phyloP scores from a whole-genome alignment of 2,113 vertebrate species.

The Zingel zingel region DNA sequence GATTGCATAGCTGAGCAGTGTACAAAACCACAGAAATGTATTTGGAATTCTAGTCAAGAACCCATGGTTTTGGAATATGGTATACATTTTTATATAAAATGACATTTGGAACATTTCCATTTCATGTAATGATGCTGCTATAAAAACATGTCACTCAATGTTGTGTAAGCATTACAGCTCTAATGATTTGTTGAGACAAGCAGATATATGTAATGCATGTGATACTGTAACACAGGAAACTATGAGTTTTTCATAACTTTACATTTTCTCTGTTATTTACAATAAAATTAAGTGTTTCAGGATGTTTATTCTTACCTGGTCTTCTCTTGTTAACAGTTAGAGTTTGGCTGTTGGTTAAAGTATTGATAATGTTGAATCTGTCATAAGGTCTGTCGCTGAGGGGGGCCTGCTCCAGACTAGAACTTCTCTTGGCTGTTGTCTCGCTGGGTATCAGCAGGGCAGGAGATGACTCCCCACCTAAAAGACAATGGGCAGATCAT shows the following conservation, averaged over 20 bases:
- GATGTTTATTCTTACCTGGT: conserved; percentile 84
- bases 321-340: conserved; percentile 82
- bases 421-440: conserved; percentile 81
- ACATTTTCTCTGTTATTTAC: neutral
- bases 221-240: neutral
- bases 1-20: neutral
- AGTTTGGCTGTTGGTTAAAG: conserved; percentile 66
- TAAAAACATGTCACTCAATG: neutral
- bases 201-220: neutral
- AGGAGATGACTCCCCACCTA: conserved; percentile 90
- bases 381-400: conserved; percentile 83
- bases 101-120: neutral
- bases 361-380: conserved; percentile 60
- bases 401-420: conserved; percentile 77
- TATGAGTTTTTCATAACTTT: neutral
- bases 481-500: neutral
- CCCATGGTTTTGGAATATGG: neutral
- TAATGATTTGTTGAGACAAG: conserved; percentile 1
- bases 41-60: neutral
- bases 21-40: neutral
- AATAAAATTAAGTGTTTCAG: neutral
- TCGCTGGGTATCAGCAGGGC: conserved; percentile 84
- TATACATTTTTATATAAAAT: neutral
- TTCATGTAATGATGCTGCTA: neutral
- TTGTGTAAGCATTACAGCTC: neutral